Percentiles rank a stretch among this genome's conserved stretches.
Evolutionary conservation across 2,113 vertebrate species (phyloP).

Genomic region (Protomyctophum bolini): DNA sequence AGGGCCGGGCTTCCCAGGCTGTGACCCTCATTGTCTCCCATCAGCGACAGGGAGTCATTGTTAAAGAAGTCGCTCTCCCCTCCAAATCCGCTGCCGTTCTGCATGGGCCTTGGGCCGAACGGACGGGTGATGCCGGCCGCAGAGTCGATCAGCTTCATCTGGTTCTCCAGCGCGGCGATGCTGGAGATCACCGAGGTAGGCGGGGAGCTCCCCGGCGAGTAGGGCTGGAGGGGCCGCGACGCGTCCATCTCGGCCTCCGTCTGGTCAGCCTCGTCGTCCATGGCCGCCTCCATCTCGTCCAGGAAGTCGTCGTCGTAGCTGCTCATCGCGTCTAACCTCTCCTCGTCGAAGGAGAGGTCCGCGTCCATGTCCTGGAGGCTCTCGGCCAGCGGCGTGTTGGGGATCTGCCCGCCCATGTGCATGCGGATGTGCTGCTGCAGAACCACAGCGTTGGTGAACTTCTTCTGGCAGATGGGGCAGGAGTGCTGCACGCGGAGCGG

Average conservation of each 20-base stretch:
- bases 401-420: slow-evolving; percentile 99
- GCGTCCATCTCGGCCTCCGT: slow-evolving; percentile 84
- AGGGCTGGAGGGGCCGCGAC: slow-evolving; percentile 81
- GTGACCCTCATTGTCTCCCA: slow-evolving; percentile 91
- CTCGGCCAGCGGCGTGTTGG: slow-evolving; percentile 92
- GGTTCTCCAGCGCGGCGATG: slow-evolving; percentile 96
- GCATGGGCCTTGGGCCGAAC: slow-evolving; percentile 82
- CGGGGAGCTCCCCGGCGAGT: slow-evolving; percentile 86
- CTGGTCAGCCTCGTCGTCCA: slow-evolving; percentile 89
- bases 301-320: slow-evolving; percentile 90
- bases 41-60: slow-evolving; percentile 86
- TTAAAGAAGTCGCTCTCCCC: slow-evolving; percentile 90
- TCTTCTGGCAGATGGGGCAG: slow-evolving; percentile 99
- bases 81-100: slow-evolving; percentile 84
- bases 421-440: slow-evolving; percentile 99
- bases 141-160: slow-evolving; percentile 98
- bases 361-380: slow-evolving; percentile 93
- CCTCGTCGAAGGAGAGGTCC: slow-evolving; percentile 90
- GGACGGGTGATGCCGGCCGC: slow-evolving; percentile 87
- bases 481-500: slow-evolving; percentile 97
- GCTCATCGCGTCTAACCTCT: slow-evolving; percentile 88
- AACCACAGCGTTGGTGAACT: slow-evolving; percentile 98
- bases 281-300: slow-evolving; percentile 91
- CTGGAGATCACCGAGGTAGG: slow-evolving; percentile 94
- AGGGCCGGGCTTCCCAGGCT: slow-evolving; percentile 92